A percentile compares a stretch with the other conserved stretches of the same genome.
Conservation (phyloP, 2,888 invertebrate genomes). For the Asteroscopus sphinx region DNA sequence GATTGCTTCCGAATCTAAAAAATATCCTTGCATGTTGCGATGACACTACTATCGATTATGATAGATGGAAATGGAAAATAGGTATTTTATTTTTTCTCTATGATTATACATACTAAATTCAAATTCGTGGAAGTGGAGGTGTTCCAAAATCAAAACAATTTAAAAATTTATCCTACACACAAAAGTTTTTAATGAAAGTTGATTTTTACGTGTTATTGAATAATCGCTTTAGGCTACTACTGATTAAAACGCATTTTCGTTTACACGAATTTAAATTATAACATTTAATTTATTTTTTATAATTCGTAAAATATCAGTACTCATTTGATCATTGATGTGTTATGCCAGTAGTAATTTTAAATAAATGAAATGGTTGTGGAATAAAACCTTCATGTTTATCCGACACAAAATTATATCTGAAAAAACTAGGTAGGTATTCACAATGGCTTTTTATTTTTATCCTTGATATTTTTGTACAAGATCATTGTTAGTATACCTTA, state of each 20-base stretch:
- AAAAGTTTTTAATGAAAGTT: not conserved
- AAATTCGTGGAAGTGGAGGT: not conserved
- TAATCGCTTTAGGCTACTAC: not conserved
- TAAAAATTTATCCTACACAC: not conserved
- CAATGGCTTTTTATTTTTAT: slow-evolving; percentile 8
- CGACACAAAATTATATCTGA: not conserved
- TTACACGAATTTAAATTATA: not conserved
- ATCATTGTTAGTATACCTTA: too few species aligned
- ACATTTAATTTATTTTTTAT: not conserved
- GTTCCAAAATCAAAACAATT: slow-evolving; percentile 27
- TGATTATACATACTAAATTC: too few species aligned
- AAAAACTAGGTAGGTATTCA: not conserved
- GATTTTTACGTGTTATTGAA: not conserved
- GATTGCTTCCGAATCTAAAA: too few species aligned
- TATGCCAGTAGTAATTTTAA: not conserved
- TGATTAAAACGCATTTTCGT: slow-evolving; percentile 3
- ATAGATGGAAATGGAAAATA: too few species aligned
- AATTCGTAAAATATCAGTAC: not conserved
- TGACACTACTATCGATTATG: too few species aligned
- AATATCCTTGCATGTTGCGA: too few species aligned
- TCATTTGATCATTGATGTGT: not conserved
- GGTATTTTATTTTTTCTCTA: too few species aligned
- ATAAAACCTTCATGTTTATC: slow-evolving; percentile 2
- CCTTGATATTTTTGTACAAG: too few species aligned
- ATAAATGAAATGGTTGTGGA: not conserved